A percentile compares a stretch with the other conserved stretches of the same genome.
Conservation (phyloP, 2,113 vertebrate genomes). For the Seriola quinqueradiata region DNA sequence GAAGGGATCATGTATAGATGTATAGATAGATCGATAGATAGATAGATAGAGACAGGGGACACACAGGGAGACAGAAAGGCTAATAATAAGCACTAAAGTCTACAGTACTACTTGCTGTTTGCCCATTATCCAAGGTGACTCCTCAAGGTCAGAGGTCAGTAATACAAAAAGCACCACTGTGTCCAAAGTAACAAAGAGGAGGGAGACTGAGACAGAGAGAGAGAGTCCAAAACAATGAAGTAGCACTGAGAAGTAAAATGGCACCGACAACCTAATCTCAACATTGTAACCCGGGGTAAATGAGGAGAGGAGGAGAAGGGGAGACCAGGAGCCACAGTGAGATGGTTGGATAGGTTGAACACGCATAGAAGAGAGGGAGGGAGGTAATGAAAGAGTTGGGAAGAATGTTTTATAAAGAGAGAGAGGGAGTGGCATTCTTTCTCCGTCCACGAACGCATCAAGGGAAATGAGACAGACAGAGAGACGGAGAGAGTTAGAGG, state of each 20-base stretch:
- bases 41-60: background rate
- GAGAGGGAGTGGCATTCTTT: conserved; percentile 43
- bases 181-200: conserved; percentile 60
- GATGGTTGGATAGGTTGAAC: conserved; percentile 44
- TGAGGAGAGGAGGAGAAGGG: conserved; percentile 61
- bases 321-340: conserved; percentile 44
- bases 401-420: conserved; percentile 59
- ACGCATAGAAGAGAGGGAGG: conserved; percentile 42
- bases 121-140: conserved; percentile 62
- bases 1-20: conserved; percentile 16
- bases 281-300: conserved; percentile 76
- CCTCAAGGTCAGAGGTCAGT: conserved; percentile 71
- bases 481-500: conserved; percentile 46
- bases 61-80: conserved; percentile 9
- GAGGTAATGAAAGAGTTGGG: conserved; percentile 58
- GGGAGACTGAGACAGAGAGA: conserved; percentile 49
- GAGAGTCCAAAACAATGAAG: conserved; percentile 79
- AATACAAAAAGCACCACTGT: conserved; percentile 50
- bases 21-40: background rate
- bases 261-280: conserved; percentile 82
- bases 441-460: conserved; percentile 42
- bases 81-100: conserved; percentile 36
- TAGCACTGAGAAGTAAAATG: conserved; percentile 72
- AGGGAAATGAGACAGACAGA: conserved; percentile 66
- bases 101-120: conserved; percentile 39